Base-by-base conservation (phyloP, 2,888 invertebrate species). In the Micropterix aruncella region DNA sequence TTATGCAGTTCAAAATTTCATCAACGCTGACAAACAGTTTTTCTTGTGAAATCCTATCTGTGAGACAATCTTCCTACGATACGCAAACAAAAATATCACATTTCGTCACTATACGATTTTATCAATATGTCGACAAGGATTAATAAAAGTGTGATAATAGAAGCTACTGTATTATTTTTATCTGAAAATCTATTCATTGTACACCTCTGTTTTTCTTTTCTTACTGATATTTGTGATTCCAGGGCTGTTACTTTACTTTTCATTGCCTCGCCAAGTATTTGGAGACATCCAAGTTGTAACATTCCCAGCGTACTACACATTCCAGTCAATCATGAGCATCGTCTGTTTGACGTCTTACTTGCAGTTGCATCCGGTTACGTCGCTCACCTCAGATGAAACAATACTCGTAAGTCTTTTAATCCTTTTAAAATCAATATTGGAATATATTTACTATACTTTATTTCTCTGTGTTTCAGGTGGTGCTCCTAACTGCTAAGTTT, bases 231-330 rank as follows among this genome's bases (percentile, higher is more conserved):
- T 12, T 27, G 5, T 47, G 40, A 16, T 63, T 64, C 0, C 73
- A 88, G 92, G 92, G 51, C 66, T 92, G 43, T 81, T 90, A 45
- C 70, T 92, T 44, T 92, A 87, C 65, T 90, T 91, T 66, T 78
- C 80, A 4, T 69, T 92, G 51, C 89, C 91, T 1, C 77, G 92
- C 15, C 89, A 90, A 55, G 82, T 81, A 51, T 92, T 93, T 62
- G 91, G 90, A 0, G 80, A 83, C 53, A 86, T 92, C 14, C 92
- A 93, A 61, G 80, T 85, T 49, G 79, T 87, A 37, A 67, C 92
- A 46, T 92, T 92, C 61, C 92, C 92, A 1, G 80, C 82, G 55
- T 91, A 90, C 66, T 91, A 89, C 64, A 75, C 83, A 14, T 70
- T 89, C 55, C 90, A 89, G 59, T 76, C 85, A 12, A 60, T 75